These are phyloP conservation scores for Astatoreochromis straeleni DNA, from an alignment of 2,113 vertebrate species.

Conservation along the genomic window DNA sequence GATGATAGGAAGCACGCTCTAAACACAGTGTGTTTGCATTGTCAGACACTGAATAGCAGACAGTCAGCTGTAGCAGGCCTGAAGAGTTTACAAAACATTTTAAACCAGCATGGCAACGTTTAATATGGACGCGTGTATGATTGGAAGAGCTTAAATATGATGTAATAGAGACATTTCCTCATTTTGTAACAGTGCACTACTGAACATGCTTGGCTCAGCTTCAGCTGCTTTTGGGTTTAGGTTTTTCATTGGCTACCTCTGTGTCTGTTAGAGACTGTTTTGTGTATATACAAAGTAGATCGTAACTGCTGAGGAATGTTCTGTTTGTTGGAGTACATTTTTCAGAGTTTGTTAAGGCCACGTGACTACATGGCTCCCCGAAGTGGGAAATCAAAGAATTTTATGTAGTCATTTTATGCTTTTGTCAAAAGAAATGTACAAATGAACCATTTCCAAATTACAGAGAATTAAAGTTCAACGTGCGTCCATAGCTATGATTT, in stretches of 20 bases:
- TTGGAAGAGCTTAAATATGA: background rate
- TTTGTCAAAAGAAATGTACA: background rate
- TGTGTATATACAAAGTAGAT: slow-evolving; percentile 41
- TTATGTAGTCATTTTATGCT: rapidly evolving
- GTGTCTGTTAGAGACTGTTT: background rate
- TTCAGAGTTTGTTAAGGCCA: background rate
- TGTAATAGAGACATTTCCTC: background rate
- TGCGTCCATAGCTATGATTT: background rate
- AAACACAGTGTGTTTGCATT: background rate
- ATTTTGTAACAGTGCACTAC: background rate
- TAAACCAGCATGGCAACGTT: background rate
- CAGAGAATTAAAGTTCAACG: background rate
- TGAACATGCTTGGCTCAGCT: background rate
- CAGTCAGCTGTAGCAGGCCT: background rate
- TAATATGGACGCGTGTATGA: background rate
- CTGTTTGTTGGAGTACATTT: background rate
- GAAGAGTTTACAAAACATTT: background rate
- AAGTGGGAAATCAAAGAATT: background rate
- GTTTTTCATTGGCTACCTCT: background rate
- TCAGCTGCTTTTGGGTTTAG: background rate
- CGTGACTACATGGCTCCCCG: background rate
- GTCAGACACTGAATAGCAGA: background rate
- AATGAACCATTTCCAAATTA: background rate
- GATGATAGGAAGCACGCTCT: background rate
- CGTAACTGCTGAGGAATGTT: background rate